Conservation (phyloP, 2,888 invertebrate species). For the Cyaniris semiargus region DNA sequence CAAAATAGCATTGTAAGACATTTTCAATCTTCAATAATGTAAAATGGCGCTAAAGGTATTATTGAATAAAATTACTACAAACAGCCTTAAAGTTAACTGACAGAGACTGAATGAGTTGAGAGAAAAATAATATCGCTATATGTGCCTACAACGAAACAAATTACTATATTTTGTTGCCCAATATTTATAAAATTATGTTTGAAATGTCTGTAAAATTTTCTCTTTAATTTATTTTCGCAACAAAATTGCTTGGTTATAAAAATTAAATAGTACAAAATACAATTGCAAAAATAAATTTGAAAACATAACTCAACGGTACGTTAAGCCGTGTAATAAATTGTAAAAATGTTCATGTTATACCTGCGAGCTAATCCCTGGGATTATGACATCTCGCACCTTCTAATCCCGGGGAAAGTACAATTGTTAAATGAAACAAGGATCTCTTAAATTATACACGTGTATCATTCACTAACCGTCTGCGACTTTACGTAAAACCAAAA, state of each 20-base stretch:
- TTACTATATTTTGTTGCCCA: too few relatives aligned
- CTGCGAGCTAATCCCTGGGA: constrained; percentile 22
- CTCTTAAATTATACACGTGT: constrained; percentile 15
- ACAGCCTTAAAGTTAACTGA: too few relatives aligned
- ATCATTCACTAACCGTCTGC: background rate
- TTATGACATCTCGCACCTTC: constrained; percentile 26
- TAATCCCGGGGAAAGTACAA: constrained; percentile 19
- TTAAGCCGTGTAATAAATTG: constrained; percentile 27
- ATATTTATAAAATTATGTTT: too few relatives aligned
- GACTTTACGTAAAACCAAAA: background rate
- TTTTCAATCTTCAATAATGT: background rate
- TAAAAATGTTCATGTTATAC: constrained; percentile 28
- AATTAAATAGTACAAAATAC: background rate
- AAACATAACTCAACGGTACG: constrained; percentile 24
- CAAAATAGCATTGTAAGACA: background rate
- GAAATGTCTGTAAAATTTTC: too few relatives aligned
- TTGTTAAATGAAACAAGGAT: constrained; percentile 2
- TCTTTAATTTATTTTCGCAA: too few relatives aligned
- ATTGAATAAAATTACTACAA: too few relatives aligned
- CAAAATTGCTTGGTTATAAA: too few relatives aligned
- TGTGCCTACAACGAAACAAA: too few relatives aligned
- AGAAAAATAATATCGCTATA: too few relatives aligned
- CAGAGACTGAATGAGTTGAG: too few relatives aligned
- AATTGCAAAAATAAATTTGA: background rate
- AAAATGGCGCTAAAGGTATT: background rate